A percentile compares a stretch with the other conserved stretches of the same genome.
phyloP scores from a whole-genome alignment of 2,113 vertebrate genomes.

The Picathartes gymnocephalus region DNA sequence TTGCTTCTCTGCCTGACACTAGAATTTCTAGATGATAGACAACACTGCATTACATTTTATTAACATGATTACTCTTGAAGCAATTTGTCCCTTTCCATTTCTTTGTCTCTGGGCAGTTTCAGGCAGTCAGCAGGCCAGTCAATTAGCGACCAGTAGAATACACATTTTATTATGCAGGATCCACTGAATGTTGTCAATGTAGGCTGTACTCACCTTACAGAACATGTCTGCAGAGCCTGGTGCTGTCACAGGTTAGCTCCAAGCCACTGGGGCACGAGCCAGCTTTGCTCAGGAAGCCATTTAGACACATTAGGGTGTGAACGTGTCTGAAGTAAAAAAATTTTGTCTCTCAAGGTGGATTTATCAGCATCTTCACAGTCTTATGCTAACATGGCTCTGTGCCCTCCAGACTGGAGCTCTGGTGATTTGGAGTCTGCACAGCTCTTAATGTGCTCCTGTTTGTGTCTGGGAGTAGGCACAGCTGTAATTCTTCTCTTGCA shows the following conservation, averaged over 20 bases:
- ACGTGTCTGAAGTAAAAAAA: neutral
- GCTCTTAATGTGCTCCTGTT: neutral
- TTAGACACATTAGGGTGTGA: neutral
- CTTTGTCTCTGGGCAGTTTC: neutral
- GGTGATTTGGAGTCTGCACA: neutral
- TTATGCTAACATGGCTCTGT: neutral
- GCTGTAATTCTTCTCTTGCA: neutral
- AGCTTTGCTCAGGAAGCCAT: neutral
- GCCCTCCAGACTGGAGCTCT: neutral
- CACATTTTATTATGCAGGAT: neutral
- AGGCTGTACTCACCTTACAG: neutral
- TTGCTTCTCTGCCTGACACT: neutral
- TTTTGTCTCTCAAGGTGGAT: neutral
- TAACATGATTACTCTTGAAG: slow-evolving; percentile 11
- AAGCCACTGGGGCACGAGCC: neutral
- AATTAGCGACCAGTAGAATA: neutral
- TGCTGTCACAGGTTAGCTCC: neutral
- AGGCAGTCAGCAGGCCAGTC: neutral
- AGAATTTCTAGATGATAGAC: neutral
- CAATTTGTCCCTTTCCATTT: slow-evolving; percentile 11
- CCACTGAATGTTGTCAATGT: neutral
- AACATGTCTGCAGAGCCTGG: neutral
- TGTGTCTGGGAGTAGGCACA: neutral
- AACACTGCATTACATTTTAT: neutral
- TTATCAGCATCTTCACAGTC: neutral